phyloP scores from a whole-genome alignment of 1,140 invertebrate species.

The Tyrophagus putrescentiae region DNA sequence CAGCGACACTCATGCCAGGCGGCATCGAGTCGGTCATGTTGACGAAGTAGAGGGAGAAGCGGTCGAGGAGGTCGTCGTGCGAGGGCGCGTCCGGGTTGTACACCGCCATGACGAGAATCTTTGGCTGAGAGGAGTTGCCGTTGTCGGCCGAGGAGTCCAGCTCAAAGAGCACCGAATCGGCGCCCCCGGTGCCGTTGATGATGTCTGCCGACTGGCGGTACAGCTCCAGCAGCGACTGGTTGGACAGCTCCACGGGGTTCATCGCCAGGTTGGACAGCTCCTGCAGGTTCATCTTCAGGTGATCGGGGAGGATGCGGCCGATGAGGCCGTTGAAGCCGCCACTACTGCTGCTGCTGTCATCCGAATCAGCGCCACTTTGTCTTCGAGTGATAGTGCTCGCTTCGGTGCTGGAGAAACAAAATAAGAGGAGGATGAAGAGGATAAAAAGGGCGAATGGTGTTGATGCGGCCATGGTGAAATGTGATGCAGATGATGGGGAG shows the following conservation, averaged over 20 bases:
- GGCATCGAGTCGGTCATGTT: neutral
- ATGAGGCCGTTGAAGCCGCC: too few species aligned
- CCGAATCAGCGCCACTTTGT: too few species aligned
- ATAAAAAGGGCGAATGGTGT: too few species aligned
- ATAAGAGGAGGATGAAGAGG: too few species aligned
- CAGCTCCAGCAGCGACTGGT: slow-evolving; percentile 4
- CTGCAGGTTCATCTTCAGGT: slow-evolving; percentile 2
- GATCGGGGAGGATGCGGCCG: too few species aligned
- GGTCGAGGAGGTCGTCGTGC: slow-evolving; percentile 1
- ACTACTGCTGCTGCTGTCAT: too few species aligned
- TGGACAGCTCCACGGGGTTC: neutral
- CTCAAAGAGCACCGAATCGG: slow-evolving; percentile 5
- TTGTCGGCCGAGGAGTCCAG: neutral
- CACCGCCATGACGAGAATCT: neutral
- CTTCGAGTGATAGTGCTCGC: too few species aligned
- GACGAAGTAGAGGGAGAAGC: neutral
- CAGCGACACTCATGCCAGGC: neutral
- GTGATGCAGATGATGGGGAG: too few species aligned
- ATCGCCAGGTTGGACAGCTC: slow-evolving; percentile 8
- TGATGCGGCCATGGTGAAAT: too few species aligned
- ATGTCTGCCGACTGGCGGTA: neutral
- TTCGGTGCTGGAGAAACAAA: too few species aligned
- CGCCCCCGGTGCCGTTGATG: neutral
- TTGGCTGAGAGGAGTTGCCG: neutral
- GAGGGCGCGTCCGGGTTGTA: neutral